Evolutionary conservation across 2,888 invertebrate species (phyloP), one percentile per base, ranked within the genome.

Genomic region (Drosophila aldrichi): DNA sequence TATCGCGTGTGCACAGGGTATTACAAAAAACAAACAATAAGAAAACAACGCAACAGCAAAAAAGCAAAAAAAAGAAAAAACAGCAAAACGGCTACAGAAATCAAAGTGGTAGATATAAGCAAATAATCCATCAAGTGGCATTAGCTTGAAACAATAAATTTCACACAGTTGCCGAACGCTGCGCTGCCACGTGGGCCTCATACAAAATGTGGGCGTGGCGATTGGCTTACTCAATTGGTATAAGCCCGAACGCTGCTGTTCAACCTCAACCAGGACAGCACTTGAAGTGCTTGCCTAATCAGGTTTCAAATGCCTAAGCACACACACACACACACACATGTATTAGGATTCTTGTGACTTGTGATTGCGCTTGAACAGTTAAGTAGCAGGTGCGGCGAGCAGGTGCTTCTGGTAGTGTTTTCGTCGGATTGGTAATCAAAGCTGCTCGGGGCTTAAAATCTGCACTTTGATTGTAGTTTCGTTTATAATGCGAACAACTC

Each of bases 81-180:
- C 7, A 49, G 49, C 34, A 57, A 40, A 29, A 7, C 41, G 22
- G 40, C 48, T 62, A 55, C 43, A 68, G 69, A 81, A 84, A 76
- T 69, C 72, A 82, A 82, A 79, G 76, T 71, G 70, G 73, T 68
- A 77, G 75, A 76, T 73, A 81, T 78, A 87, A 80, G 83, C 70
- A 80, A 82, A 90, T 91, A 90, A 89, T 89, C 90, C 89, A 89
- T 89, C 89, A 91, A 91, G 91, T 89, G 91, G 90, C 79, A 88
- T 89, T 89, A 84, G 79, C 81, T 81, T 89, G 86, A 90, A 86
- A 88, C 89, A 88, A 91, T 90, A 91, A 89, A 89, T 89, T 89
- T 82, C 77, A 75, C 81, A 76, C 84, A 76, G 79, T 59, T 74
- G 71, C 70, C 60, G 70, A 46, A 46, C 29, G 29, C 32, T 49